These are phyloP conservation scores for Resseliella maxima DNA, from an alignment of 2,888 invertebrate genomes.

Conservation along the genomic window DNA sequence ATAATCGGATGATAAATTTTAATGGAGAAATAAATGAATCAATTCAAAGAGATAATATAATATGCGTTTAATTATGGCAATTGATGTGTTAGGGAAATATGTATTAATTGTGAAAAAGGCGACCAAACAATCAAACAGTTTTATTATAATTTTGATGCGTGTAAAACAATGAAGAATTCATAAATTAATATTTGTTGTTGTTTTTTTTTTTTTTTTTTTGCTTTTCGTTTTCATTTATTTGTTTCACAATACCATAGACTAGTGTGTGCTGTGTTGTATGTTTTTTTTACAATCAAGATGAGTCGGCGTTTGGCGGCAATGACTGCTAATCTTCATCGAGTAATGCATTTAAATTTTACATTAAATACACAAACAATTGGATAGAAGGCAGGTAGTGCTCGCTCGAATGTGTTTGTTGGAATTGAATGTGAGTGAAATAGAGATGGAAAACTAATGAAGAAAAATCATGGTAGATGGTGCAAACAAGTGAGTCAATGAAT, in stretches of 20 bases:
- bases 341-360: slow-evolving; percentile 3
- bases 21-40: too few relatives aligned
- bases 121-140: background rate
- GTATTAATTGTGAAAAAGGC: background rate
- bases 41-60: background rate
- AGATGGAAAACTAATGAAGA: background rate
- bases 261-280: too few relatives aligned
- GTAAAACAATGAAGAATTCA: background rate
- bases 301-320: background rate
- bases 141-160: background rate
- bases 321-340: background rate
- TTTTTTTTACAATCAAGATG: too few relatives aligned
- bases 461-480: background rate
- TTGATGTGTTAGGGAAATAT: background rate
- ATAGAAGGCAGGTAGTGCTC: background rate
- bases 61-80: background rate
- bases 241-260: too few relatives aligned
- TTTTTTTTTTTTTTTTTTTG: background rate
- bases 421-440: background rate
- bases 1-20: too few relatives aligned
- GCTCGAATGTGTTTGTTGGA: background rate
- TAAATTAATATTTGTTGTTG: background rate
- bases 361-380: background rate
- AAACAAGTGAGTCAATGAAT: too few relatives aligned
- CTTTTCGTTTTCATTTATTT: too few relatives aligned